These are phyloP conservation scores for Drosophila bocqueti DNA, from an alignment of 1,140 invertebrate species.

Conservation along the genomic window DNA sequence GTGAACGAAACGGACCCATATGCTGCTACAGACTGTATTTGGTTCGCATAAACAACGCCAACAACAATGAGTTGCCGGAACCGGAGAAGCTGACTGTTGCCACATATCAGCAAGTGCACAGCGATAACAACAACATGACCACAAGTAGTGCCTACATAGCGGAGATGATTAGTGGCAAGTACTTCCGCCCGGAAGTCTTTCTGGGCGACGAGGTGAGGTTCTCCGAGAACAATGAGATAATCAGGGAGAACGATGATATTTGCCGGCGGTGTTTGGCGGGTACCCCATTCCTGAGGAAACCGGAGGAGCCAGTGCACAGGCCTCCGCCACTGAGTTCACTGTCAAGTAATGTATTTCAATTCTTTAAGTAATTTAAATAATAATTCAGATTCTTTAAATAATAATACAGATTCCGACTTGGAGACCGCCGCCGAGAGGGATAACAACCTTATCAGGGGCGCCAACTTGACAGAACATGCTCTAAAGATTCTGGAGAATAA, in stretches of 20 bases:
- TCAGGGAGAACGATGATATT: slow-evolving; percentile 64
- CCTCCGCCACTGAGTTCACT: slow-evolving; percentile 15
- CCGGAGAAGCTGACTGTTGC: slow-evolving; percentile 89
- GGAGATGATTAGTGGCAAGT: slow-evolving; percentile 90
- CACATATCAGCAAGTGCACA: slow-evolving; percentile 90
- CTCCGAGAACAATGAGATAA: slow-evolving; percentile 57
- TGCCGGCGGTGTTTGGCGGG: slow-evolving; percentile 69
- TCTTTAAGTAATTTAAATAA: too few species aligned
- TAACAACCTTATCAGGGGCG: slow-evolving; percentile 61
- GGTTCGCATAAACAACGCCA: slow-evolving; percentile 88
- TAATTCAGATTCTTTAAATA: too few species aligned
- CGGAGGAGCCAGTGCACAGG: slow-evolving; percentile 9
- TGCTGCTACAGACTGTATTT: slow-evolving; percentile 94
- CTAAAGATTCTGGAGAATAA: slow-evolving; percentile 75
- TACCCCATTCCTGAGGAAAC: slow-evolving; percentile 50
- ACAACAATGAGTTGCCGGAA: slow-evolving; percentile 88
- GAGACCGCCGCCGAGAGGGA: slow-evolving; percentile 54
- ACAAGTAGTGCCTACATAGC: slow-evolving; percentile 91
- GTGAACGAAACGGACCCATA: slow-evolving; percentile 94
- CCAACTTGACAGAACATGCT: slow-evolving; percentile 73
- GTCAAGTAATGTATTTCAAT: slow-evolving; percentile 30
- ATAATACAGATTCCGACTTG: slow-evolving; percentile 29
- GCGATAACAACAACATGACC: slow-evolving; percentile 76
- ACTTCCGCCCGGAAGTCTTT: slow-evolving; percentile 87
- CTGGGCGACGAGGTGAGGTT: slow-evolving; percentile 87